Conservation (phyloP, 1,140 invertebrate genomes). For the Habropoda laboriosa region DNA sequence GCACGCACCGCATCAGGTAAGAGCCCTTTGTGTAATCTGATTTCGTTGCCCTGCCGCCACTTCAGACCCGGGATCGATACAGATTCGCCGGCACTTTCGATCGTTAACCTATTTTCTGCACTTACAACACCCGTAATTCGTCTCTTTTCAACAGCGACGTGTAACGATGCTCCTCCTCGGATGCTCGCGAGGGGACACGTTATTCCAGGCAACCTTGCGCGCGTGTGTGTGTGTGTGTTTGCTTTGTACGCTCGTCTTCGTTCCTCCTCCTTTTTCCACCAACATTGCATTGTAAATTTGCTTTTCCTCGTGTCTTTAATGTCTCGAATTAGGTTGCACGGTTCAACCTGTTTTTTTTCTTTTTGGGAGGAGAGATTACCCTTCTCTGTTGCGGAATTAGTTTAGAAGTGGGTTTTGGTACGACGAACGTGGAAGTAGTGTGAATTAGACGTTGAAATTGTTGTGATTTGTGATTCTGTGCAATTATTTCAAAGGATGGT, state of each 20-base stretch:
- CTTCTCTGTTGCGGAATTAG: too few relatives aligned
- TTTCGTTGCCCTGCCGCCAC: conserved; percentile 66
- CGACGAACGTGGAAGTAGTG: too few relatives aligned
- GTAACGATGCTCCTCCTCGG: conserved; percentile 28
- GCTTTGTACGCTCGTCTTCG: neutral
- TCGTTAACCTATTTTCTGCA: conserved; percentile 62
- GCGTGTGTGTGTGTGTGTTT: neutral
- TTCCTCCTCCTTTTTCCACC: neutral
- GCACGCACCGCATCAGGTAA: conserved; percentile 77
- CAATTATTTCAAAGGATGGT: too few relatives aligned
- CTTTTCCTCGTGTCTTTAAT: too few relatives aligned
- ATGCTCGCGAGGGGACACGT: neutral
- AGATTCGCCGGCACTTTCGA: conserved; percentile 62
- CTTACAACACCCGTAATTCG: conserved; percentile 41
- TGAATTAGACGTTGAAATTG: too few relatives aligned
- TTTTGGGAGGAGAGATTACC: too few relatives aligned
- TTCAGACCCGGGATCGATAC: conserved; percentile 58
- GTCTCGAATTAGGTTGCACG: too few relatives aligned
- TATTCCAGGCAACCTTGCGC: neutral
- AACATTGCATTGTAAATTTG: too few relatives aligned
- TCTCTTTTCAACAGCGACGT: conserved; percentile 22
- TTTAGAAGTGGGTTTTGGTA: too few relatives aligned
- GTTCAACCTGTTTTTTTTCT: too few relatives aligned
- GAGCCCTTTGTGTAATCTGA: conserved; percentile 74
- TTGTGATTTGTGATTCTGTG: too few relatives aligned